A percentile compares a stretch with the other conserved stretches of the same genome.
phyloP scores from a whole-genome alignment of 2,797 vertebrate genomes.

The Ctenopoma kingsleyae region DNA sequence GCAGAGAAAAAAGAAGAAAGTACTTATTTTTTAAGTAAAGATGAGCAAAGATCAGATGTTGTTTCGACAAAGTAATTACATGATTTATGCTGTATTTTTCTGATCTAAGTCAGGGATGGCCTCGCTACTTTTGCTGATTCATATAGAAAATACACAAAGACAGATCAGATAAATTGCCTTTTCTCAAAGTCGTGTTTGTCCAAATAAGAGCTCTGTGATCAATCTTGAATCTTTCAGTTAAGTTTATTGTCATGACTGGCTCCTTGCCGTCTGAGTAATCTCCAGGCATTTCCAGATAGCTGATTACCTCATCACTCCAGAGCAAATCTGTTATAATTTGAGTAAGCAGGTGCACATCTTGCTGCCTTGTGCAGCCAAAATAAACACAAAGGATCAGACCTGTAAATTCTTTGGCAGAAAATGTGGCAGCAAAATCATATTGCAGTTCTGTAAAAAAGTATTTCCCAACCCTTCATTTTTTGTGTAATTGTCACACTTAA shows the following conservation, averaged over 20 bases:
- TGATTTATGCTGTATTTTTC: slow-evolving; percentile 83
- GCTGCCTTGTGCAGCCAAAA: slow-evolving; percentile 53
- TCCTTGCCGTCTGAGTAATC: slow-evolving; percentile 82
- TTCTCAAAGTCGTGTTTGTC: slow-evolving; percentile 82
- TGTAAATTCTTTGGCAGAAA: slow-evolving; percentile 29
- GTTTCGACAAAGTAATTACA: slow-evolving; percentile 82
- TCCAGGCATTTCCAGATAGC: slow-evolving; percentile 72
- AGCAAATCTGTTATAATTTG: slow-evolving; percentile 71
- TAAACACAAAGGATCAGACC: slow-evolving; percentile 52
- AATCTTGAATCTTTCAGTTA: slow-evolving; percentile 83
- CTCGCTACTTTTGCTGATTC: slow-evolving; percentile 79
- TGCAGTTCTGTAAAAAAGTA: too few species aligned
- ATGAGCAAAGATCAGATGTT: slow-evolving; percentile 73
- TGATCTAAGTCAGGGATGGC: slow-evolving; percentile 72
- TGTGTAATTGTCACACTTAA: too few species aligned
- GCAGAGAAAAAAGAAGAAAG: slow-evolving; percentile 59
- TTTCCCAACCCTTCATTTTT: too few species aligned
- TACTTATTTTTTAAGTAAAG: slow-evolving; percentile 66
- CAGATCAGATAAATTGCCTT: slow-evolving; percentile 85
- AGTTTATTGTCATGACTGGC: slow-evolving; percentile 80
- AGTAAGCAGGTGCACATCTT: slow-evolving; percentile 63
- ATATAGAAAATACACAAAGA: slow-evolving; percentile 75
- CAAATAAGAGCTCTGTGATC: slow-evolving; percentile 85
- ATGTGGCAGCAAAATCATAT: background rate
- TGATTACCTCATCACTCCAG: slow-evolving; percentile 77